Conservation (phyloP, 2,797 vertebrate species). For the Gambusia yucatana region DNA sequence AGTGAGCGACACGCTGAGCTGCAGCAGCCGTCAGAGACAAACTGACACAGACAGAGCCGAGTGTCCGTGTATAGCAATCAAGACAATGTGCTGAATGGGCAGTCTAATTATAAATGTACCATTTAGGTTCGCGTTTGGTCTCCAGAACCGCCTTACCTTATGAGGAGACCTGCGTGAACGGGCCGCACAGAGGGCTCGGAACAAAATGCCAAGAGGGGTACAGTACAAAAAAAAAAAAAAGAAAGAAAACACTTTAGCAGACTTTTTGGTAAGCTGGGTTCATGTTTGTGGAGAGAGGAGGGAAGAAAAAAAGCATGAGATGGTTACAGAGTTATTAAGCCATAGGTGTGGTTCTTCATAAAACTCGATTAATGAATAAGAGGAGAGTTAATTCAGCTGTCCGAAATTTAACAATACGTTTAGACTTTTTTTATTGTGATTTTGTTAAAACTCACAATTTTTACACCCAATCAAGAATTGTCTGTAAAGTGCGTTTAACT, state of each 20-base stretch:
- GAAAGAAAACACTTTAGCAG: slow-evolving; percentile 13
- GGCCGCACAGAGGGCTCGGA: slow-evolving; percentile 82
- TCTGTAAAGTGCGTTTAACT: not conserved
- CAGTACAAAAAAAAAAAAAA: slow-evolving; percentile 64
- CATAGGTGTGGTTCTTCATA: slow-evolving; percentile 55
- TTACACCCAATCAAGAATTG: not conserved
- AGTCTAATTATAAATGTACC: slow-evolving; percentile 99
- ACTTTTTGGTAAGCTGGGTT: slow-evolving; percentile 11
- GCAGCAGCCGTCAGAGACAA: slow-evolving; percentile 83
- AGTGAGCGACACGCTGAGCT: slow-evolving; percentile 58
- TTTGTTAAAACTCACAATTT: not conserved
- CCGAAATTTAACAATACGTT: not conserved
- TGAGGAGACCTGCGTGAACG: slow-evolving; percentile 90
- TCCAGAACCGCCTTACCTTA: slow-evolving; percentile 98
- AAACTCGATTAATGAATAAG: not conserved
- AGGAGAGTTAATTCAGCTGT: not conserved
- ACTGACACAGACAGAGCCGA: slow-evolving; percentile 85
- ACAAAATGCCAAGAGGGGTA: slow-evolving; percentile 88
- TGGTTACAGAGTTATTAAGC: slow-evolving; percentile 27
- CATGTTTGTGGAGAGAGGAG: not conserved
- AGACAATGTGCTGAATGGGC: slow-evolving; percentile 99
- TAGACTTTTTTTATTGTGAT: not conserved
- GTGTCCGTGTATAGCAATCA: slow-evolving; percentile 90
- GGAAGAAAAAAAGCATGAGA: not conserved
- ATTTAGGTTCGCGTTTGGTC: slow-evolving; percentile 92